Evolutionary conservation across 2,797 vertebrate species (phyloP).

Genomic region (Oreonectes daqikongensis): DNA sequence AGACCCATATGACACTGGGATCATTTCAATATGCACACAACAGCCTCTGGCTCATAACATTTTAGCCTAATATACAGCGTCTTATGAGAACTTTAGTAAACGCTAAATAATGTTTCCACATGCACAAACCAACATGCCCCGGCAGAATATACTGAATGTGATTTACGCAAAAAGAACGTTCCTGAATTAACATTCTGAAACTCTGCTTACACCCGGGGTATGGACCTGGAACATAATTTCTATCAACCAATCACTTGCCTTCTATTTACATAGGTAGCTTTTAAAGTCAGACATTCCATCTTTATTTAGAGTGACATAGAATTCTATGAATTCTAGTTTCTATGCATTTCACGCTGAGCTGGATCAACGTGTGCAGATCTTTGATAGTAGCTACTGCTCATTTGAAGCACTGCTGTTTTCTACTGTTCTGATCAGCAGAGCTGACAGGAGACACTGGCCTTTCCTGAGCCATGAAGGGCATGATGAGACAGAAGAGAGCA

Average conservation of each 20-base stretch:
- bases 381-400: neutral
- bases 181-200: neutral
- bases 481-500: constrained; percentile 3
- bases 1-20: neutral
- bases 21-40: constrained; percentile 11
- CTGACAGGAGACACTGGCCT: constrained; percentile 9
- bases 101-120: neutral
- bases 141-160: neutral
- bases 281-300: too few relatives aligned
- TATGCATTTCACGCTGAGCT: neutral
- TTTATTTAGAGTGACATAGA: neutral
- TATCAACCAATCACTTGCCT: too few relatives aligned
- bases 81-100: neutral
- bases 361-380: neutral
- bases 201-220: too few relatives aligned
- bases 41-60: neutral
- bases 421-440: neutral
- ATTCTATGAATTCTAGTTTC: too few relatives aligned
- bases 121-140: neutral
- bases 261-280: too few relatives aligned
- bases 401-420: neutral
- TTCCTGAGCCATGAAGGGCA: neutral
- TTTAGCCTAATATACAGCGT: neutral
- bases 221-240: too few relatives aligned
- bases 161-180: neutral